Conservation (phyloP, 2,888 invertebrate species). For the Drosophila meridiana region DNA sequence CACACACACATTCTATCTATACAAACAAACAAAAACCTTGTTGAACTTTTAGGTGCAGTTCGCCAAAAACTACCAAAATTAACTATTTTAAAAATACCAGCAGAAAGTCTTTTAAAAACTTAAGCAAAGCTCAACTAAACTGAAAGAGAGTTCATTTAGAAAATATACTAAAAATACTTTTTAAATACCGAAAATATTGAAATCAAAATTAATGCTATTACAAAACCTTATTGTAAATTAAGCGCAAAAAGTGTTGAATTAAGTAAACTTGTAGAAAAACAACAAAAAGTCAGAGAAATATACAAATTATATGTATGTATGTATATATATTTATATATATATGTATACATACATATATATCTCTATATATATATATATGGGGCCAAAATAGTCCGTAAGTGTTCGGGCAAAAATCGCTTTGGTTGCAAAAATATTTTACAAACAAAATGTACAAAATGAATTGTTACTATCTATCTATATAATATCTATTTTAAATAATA, state of each 20-base stretch:
- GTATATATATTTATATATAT: conserved; percentile 26
- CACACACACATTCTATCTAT: conserved; percentile 10
- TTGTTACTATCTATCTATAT: conserved; percentile 43
- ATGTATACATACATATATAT: conserved; percentile 3
- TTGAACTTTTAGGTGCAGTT: conserved; percentile 65
- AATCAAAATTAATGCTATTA: conserved; percentile 64
- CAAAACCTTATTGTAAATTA: conserved; percentile 83
- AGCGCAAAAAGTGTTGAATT: conserved; percentile 64
- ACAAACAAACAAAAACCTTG: conserved; percentile 37
- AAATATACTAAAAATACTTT: conserved; percentile 15
- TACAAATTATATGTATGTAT: conserved; percentile 35
- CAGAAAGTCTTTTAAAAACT: conserved; percentile 23
- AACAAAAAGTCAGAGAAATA: conserved; percentile 64
- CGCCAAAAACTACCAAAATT: conserved; percentile 53
- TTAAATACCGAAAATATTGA: conserved; percentile 11
- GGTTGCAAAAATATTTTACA: conserved; percentile 72
- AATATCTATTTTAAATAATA: conserved; percentile 17
- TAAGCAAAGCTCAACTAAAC: conserved; percentile 20
- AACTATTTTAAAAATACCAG: conserved; percentile 8
- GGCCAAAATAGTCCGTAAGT: conserved; percentile 85
- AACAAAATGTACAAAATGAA: conserved; percentile 67
- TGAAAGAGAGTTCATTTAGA: conserved; percentile 27
- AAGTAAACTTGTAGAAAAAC: conserved; percentile 77
- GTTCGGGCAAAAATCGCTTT: conserved; percentile 85
- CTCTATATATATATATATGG: conserved; percentile 66